Evolutionary conservation across 2,888 invertebrate species (phyloP), one percentile per base, ranked within the genome.

Genomic region (Cheilosia soror): DNA sequence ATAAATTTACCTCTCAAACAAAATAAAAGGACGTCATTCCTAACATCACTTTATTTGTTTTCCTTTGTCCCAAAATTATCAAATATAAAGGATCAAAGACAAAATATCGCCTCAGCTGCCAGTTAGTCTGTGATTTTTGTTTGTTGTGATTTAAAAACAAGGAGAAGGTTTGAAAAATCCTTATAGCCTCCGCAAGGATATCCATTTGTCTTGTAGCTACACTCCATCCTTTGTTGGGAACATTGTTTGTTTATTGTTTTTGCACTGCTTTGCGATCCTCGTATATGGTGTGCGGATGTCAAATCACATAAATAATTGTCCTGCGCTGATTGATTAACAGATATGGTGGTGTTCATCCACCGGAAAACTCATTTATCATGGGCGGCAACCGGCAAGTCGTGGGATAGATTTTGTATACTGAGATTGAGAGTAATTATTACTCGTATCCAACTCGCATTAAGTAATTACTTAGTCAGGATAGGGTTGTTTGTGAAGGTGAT

Each of bases 11-110:
- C 60, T 62, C 65, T 73, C 49, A 1, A 47, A 31, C 33, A 58
- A 25, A 47, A 55, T 49, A 37, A 31, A 47, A n/a, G 20, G 25
- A 51, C 15, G n/a, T 53, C 51, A 51, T 69, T 58, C 42, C 69
- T 78, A 68, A 69, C 78, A 42, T 78, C 68, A 69, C 69, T 68
- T 68, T 78, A 66, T 80, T 84, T 80, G 75, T 80, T 84, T 47
- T 75, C 69, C 15, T 76, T 84, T 84, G 84, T 84, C 69, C 65
- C 53, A 66, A 66, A 71, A 20, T 20, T 60, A 47, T 84, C 80
- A 84, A 71, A 47, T 15, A 9, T 37, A 37, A 37, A 71, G 47
- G 68, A 84, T 84, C 79, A 84, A 75, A 79, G 60, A 31, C 33
- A 71, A 47, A 42, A 25, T 73, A 44, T 69, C 68, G 69, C 31